Percentiles rank a stretch among this genome's conserved stretches.
These are phyloP conservation scores for Dendrolimus pini DNA, from an alignment of 2,888 invertebrate genomes.

Conservation along the genomic window DNA sequence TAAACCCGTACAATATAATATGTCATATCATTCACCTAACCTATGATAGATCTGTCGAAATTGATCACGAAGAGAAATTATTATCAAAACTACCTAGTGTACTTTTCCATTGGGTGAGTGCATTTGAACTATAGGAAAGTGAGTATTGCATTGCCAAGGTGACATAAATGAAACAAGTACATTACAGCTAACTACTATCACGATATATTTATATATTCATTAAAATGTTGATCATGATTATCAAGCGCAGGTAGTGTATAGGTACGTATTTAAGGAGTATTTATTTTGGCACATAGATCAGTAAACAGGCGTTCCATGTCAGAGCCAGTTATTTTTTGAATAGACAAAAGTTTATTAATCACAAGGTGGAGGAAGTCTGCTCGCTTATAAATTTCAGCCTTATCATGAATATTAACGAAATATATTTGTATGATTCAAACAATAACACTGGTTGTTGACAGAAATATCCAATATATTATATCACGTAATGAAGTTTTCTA, in stretches of 20 bases:
- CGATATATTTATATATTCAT: constrained; percentile 48
- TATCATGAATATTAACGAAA: too few relatives aligned
- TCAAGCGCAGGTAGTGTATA: constrained; percentile 32
- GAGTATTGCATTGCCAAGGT: constrained; percentile 58
- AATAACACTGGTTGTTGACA: too few relatives aligned
- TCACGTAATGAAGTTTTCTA: too few relatives aligned
- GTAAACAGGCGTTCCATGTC: neutral
- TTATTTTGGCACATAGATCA: constrained; percentile 66
- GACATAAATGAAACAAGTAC: constrained; percentile 59
- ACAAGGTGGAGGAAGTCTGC: too few relatives aligned
- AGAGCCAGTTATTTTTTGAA: too few relatives aligned
- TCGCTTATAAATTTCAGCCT: too few relatives aligned
- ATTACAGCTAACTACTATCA: constrained; percentile 69
- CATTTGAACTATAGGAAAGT: constrained; percentile 68
- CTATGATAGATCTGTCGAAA: constrained; percentile 75
- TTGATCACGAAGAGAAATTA: constrained; percentile 74
- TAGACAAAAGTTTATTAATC: too few relatives aligned
- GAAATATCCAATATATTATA: too few relatives aligned
- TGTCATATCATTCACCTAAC: constrained; percentile 71
- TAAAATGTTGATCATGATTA: constrained; percentile 19
- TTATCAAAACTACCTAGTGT: constrained; percentile 74
- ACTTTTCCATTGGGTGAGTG: constrained; percentile 62
- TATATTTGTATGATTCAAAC: too few relatives aligned
- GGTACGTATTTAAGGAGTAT: constrained; percentile 35
- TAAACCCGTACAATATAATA: constrained; percentile 51